Evolutionary conservation across 2,888 invertebrate genomes (phyloP), one percentile per base, ranked within the genome.

Genomic region (Pharmacophagus antenor): DNA sequence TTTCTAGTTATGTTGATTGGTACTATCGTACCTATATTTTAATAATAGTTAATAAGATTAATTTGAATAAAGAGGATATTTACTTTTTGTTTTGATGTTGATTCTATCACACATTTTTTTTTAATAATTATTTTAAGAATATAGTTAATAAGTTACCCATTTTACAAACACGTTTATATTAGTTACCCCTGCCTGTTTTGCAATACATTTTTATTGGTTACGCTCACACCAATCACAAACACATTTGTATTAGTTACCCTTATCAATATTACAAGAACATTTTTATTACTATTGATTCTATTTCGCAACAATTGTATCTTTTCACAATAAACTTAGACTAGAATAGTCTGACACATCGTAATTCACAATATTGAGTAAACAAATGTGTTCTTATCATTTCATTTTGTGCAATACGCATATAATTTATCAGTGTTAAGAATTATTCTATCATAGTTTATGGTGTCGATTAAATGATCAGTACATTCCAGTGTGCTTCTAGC

Each of bases 401-500:
- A 37, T 15, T n/a, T 37, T n/a, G 37, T 44, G 7, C 42, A 44
- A 44, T 44, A 44, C 15, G 42, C 18, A 18, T 18, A 44, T 18
- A 18, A n/a, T 44, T 44, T 17, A 44, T 44, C n/a, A n/a, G 22
- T 25, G 49, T 17, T 25, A 23, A 27, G 18, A n/a, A 21, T 12
- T 37, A 0, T 15, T 12, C 12, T 25, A 42, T 54, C 20, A 20
- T 47, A 21, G 3, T 57, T 46, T 46, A 47, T 23, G 42, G 42
- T 18, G 25, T 12, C 37, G 2, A 25, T 49, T 25, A 50, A 8
- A 25, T 41, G 23, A 20, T 47, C 42, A 64, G 64, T 75, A 84
- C 84, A 84, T 84, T 84, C 85, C 84, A 83, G 64, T 61, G 72
- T 72, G 71, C 71, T 74, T 76, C 76, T 73, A 73, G 71, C 67